Percentiles rank a stretch among this genome's conserved stretches.
Evolutionary conservation across 2,797 vertebrate species (phyloP).

Genomic region (Dendrocincla fuliginosa): DNA sequence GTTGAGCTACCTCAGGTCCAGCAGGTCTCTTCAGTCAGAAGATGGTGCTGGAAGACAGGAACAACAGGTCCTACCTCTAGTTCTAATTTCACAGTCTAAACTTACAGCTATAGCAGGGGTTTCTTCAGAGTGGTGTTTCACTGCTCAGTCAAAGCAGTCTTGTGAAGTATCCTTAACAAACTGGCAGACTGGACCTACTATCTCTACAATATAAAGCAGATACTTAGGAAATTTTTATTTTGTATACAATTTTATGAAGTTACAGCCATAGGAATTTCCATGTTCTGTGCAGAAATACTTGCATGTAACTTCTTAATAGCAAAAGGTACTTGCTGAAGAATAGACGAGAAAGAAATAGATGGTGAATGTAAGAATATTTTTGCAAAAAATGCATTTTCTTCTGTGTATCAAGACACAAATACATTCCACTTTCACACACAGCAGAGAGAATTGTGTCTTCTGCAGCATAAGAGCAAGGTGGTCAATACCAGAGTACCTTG

Average conservation of each 20-base stretch:
- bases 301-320: neutral
- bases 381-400: neutral
- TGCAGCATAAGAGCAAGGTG: neutral
- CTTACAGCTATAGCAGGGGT: neutral
- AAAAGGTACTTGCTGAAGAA: neutral
- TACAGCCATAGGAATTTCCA: neutral
- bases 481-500: neutral
- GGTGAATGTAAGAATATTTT: neutral
- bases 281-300: neutral
- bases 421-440: neutral
- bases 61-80: neutral
- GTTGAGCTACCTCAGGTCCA: neutral
- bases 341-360: neutral
- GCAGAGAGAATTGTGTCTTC: neutral
- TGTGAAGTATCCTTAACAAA: neutral
- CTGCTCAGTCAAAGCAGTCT: neutral
- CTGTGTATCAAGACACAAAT: rapidly evolving
- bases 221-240: neutral
- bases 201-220: neutral
- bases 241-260: neutral
- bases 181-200: neutral
- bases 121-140: neutral
- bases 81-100: neutral
- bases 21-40: neutral
- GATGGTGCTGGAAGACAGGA: neutral